phyloP scores from a whole-genome alignment of 92 coral and sea anemone species.

The Diadumene lineata region DNA sequence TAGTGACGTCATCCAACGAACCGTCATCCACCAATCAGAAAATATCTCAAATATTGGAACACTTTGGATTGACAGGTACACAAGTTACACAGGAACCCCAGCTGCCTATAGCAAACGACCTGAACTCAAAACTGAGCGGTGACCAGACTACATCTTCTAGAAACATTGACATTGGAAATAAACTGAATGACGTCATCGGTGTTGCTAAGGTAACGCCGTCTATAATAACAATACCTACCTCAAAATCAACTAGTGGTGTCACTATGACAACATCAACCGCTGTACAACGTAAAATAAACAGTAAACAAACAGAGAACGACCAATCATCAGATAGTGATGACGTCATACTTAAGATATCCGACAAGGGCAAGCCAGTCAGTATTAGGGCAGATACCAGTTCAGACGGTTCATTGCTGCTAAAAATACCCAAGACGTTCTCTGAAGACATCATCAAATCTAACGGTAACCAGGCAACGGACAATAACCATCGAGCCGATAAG shows the following conservation, averaged over 20 bases:
- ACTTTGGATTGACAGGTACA: background rate
- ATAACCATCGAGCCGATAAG: background rate
- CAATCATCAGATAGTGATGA: slow-evolving; percentile 21
- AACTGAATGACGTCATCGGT: slow-evolving; percentile 11
- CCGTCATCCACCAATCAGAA: background rate
- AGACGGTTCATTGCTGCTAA: slow-evolving; percentile 73
- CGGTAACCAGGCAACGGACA: background rate
- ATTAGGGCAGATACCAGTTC: slow-evolving; percentile 77
- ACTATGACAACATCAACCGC: slow-evolving; percentile 3
- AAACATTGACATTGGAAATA: slow-evolving; percentile 1
- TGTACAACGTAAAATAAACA: background rate
- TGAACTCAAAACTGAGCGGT: background rate
- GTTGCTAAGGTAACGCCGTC: background rate
- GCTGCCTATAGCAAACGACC: background rate
- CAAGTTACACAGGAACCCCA: background rate
- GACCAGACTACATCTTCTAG: background rate
- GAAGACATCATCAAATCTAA: slow-evolving; percentile 18
- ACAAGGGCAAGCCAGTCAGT: slow-evolving; percentile 76
- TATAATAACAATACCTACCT: background rate
- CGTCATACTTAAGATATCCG: slow-evolving; percentile 68
- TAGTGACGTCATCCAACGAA: background rate
- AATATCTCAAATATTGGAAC: background rate
- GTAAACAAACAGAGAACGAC: background rate
- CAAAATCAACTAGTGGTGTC: background rate
- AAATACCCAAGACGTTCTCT: slow-evolving; percentile 53